phyloP scores from a whole-genome alignment of 2,113 vertebrate genomes.

The Lasiurus borealis region DNA sequence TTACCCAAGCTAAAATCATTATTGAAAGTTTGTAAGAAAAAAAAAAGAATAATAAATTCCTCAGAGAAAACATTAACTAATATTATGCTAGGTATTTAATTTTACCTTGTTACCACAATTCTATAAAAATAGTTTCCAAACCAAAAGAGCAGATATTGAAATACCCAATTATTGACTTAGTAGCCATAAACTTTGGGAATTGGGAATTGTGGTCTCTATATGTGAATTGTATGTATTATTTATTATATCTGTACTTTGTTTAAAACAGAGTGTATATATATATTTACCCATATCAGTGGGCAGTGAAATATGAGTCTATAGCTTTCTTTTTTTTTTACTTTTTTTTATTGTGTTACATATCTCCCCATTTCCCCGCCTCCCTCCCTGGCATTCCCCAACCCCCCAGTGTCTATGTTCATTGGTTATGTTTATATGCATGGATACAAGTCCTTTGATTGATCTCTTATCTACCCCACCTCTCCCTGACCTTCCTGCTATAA shows the following conservation, averaged over 20 bases:
- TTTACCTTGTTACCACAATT: constrained; percentile 51
- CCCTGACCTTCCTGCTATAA: no score
- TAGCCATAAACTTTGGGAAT: constrained; percentile 79
- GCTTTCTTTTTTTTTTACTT: constrained; percentile 20
- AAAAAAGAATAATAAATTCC: neutral
- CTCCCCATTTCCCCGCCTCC: no score
- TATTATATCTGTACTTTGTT: constrained; percentile 81
- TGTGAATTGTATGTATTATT: constrained; percentile 76
- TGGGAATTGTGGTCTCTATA: constrained; percentile 44
- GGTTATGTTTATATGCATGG: no score
- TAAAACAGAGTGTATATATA: constrained; percentile 77
- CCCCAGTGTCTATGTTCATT: no score
- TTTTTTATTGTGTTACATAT: no score
- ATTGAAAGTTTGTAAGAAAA: neutral
- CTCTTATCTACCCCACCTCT: no score
- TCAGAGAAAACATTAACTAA: constrained; percentile 12
- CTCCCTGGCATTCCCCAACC: no score
- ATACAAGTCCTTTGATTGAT: no score
- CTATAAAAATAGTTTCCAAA: constrained; percentile 76
- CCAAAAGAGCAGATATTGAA: constrained; percentile 78
- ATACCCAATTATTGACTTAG: constrained; percentile 80
- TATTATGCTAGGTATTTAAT: neutral
- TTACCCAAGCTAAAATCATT: constrained; percentile 43
- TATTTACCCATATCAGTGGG: constrained; percentile 77
- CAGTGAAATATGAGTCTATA: constrained; percentile 86